These are phyloP conservation scores for Calliphora vomitoria DNA, from an alignment of 2,888 invertebrate genomes.

Conservation along the genomic window DNA sequence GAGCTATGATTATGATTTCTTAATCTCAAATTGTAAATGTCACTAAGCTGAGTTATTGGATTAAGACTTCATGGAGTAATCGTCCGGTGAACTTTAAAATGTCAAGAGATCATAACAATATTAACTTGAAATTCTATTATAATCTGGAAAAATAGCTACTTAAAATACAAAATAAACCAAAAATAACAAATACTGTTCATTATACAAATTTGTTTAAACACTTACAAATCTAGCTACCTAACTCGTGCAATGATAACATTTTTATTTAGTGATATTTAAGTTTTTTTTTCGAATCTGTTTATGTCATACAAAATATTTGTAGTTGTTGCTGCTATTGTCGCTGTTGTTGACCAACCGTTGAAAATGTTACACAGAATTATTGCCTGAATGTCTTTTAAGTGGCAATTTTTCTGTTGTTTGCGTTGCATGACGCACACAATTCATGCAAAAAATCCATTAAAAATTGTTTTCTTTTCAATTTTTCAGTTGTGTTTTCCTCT, in stretches of 20 bases:
- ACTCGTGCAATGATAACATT: slow-evolving; percentile 2
- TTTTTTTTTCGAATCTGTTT: slow-evolving; percentile 22
- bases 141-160: too few relatives aligned
- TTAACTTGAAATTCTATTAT: too few relatives aligned
- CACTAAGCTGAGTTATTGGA: too few relatives aligned
- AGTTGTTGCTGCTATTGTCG: slow-evolving; percentile 38
- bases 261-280: slow-evolving; percentile 52
- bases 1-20: too few relatives aligned
- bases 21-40: too few relatives aligned
- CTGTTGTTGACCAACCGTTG: slow-evolving; percentile 54
- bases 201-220: neutral
- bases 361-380: slow-evolving; percentile 56
- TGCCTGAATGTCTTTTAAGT: slow-evolving; percentile 67
- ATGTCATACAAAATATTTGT: slow-evolving; percentile 47
- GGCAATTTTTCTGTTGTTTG: slow-evolving; percentile 70
- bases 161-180: too few relatives aligned
- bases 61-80: too few relatives aligned
- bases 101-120: too few relatives aligned
- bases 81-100: too few relatives aligned
- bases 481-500: slow-evolving; percentile 6
- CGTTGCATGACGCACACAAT: slow-evolving; percentile 71
- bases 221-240: slow-evolving; percentile 18
- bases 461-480: slow-evolving; percentile 54
- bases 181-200: too few relatives aligned
- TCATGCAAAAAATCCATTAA: slow-evolving; percentile 71